phyloP scores from a whole-genome alignment of 2,888 invertebrate species.

The Rhagonycha lutea region DNA sequence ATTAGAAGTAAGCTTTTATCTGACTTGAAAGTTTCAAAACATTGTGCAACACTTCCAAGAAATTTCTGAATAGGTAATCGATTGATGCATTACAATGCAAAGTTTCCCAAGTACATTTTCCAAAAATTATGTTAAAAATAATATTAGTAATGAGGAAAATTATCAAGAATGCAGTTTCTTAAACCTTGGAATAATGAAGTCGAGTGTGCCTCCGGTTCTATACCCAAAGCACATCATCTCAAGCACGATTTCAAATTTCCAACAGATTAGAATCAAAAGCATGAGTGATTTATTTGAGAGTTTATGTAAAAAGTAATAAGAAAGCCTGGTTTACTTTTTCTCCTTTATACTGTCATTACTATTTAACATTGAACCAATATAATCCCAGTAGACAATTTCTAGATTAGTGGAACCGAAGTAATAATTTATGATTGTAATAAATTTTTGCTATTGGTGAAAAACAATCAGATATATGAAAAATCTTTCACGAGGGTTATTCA shows the following conservation, averaged over 20 bases:
- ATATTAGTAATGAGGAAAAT: not conserved
- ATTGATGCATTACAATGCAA: not conserved
- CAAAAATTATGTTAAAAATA: not conserved
- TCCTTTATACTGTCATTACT: not conserved
- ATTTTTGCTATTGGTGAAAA: not conserved
- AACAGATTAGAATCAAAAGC: not conserved
- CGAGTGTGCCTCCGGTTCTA: not conserved
- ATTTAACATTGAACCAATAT: not conserved
- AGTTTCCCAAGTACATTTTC: not conserved
- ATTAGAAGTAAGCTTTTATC: not conserved
- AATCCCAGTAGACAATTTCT: not conserved
- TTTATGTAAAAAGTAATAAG: not conserved
- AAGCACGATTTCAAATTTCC: not conserved
- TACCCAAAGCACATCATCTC: not conserved
- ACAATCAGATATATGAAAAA: not conserved
- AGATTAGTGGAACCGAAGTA: too few species aligned
- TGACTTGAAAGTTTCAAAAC: not conserved
- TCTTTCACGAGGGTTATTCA: not conserved
- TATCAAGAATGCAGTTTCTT: not conserved
- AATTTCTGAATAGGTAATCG: not conserved
- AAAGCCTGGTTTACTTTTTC: not conserved
- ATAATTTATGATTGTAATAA: not conserved
- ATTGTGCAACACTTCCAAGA: not conserved
- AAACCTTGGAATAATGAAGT: not conserved
- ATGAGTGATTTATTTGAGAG: not conserved